A percentile compares a stretch with the other conserved stretches of the same genome.
Evolutionary conservation across 2,113 vertebrate species (phyloP).

Genomic region (Melanotaenia duboulayi): DNA sequence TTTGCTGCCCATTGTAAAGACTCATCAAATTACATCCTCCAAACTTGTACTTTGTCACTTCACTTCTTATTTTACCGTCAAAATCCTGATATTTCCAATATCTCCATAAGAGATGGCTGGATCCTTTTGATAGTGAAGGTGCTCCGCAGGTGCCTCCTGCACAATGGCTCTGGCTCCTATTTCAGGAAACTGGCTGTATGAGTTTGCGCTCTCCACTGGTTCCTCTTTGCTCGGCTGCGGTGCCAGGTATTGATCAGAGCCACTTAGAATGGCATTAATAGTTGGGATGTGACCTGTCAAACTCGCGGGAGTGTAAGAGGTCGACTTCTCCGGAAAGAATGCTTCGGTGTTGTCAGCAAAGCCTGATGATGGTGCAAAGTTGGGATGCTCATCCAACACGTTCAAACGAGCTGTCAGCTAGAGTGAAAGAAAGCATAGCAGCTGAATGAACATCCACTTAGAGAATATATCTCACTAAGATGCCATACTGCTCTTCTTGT

Average conservation of each 20-base stretch:
- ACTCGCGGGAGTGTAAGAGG: slow-evolving; percentile 48
- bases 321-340: slow-evolving; percentile 58
- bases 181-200: slow-evolving; percentile 50
- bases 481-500: slow-evolving; percentile 45
- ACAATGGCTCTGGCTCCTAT: slow-evolving; percentile 18
- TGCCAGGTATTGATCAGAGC: slow-evolving; percentile 54
- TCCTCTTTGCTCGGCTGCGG: slow-evolving; percentile 38
- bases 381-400: slow-evolving; percentile 67
- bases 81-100: slow-evolving; percentile 44
- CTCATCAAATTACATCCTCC: neutral
- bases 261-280: slow-evolving; percentile 42
- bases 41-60: neutral
- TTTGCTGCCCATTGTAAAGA: neutral
- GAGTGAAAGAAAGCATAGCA: slow-evolving; percentile 60
- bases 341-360: slow-evolving; percentile 49
- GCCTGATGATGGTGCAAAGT: slow-evolving; percentile 49
- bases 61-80: slow-evolving; percentile 52
- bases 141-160: slow-evolving; percentile 44
- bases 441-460: slow-evolving; percentile 48
- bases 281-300: slow-evolving; percentile 49
- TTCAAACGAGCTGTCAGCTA: slow-evolving; percentile 79
- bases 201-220: slow-evolving; percentile 14
- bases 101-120: slow-evolving; percentile 55
- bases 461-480: slow-evolving; percentile 52
- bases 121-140: slow-evolving; percentile 61